Percentiles rank a stretch among this genome's conserved stretches.
Conservation (phyloP, 2,888 invertebrate species). For the Aproaerema taeniolella region DNA sequence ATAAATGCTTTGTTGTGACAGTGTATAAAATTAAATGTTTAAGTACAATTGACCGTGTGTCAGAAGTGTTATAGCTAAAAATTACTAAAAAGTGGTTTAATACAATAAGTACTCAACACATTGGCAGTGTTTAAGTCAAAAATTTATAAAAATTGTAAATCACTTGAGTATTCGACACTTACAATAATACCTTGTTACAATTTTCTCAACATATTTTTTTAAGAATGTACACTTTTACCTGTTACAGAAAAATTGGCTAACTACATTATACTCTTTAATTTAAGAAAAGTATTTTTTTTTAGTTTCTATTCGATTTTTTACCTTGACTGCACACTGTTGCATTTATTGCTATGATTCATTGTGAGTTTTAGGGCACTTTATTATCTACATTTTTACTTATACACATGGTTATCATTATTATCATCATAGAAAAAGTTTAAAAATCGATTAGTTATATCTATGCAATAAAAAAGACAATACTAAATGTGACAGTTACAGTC, state of each 20-base stretch:
- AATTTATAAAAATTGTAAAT: conserved; percentile 20
- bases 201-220: conserved; percentile 2
- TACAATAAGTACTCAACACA: no score
- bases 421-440: no score
- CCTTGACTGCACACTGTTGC: no score
- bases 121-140: no score
- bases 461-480: no score
- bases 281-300: conserved; percentile 17
- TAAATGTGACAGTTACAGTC: no score
- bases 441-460: no score
- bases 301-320: no score
- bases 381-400: no score
- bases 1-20: conserved; percentile 39
- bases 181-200: conserved; percentile 21
- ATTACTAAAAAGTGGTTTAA: conserved; percentile 58
- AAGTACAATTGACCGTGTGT: no score
- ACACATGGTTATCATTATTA: no score
- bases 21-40: no score
- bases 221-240: conserved; percentile 3
- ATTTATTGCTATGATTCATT: background rate
- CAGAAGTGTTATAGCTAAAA: conserved; percentile 43
- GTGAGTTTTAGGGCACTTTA: background rate
- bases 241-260: conserved; percentile 61
- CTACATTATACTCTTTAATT: conserved; percentile 40
- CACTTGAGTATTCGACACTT: conserved; percentile 35